Conservation (phyloP, 2,888 invertebrate genomes). For the Drosophila colorata region DNA sequence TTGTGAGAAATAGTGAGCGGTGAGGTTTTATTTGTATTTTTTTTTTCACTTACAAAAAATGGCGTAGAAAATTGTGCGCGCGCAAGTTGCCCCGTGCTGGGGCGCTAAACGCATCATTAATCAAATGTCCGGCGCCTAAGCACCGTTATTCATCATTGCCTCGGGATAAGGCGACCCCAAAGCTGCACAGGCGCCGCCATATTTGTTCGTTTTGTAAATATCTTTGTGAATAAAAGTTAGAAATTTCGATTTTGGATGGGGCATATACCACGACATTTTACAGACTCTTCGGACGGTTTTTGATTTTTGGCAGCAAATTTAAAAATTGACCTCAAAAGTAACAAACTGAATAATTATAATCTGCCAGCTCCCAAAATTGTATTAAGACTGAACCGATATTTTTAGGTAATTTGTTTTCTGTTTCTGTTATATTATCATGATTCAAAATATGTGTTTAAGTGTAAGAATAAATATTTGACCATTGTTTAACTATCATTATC, state of each 20-base stretch:
- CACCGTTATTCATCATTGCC: conserved; percentile 81
- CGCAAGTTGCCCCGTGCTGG: conserved; percentile 47
- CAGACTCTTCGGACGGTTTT: not conserved
- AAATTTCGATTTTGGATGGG: conserved; percentile 11
- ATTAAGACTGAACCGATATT: no score
- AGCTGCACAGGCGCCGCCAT: conserved; percentile 48
- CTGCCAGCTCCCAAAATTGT: no score
- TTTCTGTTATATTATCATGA: no score
- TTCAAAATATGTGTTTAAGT: no score
- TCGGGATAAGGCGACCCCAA: conserved; percentile 56
- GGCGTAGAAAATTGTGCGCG: conserved; percentile 73
- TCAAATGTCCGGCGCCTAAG: conserved; percentile 80
- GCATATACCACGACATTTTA: not conserved
- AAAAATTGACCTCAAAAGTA: no score
- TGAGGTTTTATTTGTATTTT: conserved; percentile 33
- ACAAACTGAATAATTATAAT: no score
- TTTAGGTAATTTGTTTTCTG: no score
- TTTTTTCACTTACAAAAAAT: conserved; percentile 46
- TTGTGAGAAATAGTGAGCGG: conserved; percentile 73
- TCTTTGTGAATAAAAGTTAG: conserved; percentile 26
- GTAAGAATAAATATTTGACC: no score
- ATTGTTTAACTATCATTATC: no score
- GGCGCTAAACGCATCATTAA: conserved; percentile 81
- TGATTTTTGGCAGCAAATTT: not conserved
- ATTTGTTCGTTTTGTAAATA: conserved; percentile 43